These are phyloP conservation scores for Therioaphis trifolii DNA, from an alignment of 2,888 invertebrate genomes.

Conservation along the genomic window DNA sequence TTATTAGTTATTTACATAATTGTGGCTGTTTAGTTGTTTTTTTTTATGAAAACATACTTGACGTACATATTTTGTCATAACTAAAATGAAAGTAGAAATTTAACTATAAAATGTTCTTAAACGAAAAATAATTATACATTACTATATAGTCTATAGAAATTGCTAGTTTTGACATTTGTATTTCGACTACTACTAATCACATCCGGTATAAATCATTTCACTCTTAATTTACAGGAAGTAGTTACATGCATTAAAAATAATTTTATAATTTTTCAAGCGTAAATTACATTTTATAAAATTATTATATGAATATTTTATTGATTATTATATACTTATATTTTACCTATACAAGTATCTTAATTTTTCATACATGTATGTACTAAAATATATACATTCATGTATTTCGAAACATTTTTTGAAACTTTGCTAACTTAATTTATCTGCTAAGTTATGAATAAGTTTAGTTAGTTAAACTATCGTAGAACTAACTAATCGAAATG, in stretches of 20 bases:
- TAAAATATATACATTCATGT: too few species aligned
- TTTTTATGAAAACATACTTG: background rate
- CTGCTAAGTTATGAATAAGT: too few species aligned
- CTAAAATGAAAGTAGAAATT: conserved; percentile 43
- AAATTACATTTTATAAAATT: background rate
- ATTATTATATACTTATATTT: too few species aligned
- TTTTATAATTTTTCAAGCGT: background rate
- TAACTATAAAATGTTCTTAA: conserved; percentile 19
- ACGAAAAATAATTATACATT: conserved; percentile 7
- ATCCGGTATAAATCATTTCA: background rate
- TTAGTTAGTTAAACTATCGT: too few species aligned
- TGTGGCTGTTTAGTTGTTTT: background rate
- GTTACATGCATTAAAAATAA: background rate
- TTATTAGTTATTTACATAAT: background rate
- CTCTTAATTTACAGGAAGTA: background rate
- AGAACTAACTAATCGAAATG: too few species aligned
- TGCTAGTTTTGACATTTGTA: background rate
- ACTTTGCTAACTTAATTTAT: too few species aligned
- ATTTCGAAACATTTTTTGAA: too few species aligned
- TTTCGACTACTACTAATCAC: conserved; percentile 1
- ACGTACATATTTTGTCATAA: background rate
- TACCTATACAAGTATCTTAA: too few species aligned
- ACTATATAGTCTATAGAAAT: background rate
- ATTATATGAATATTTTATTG: too few species aligned
- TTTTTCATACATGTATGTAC: too few species aligned